These are phyloP conservation scores for Trichopoda pennipes DNA, from an alignment of 2,888 invertebrate species.

Conservation along the genomic window DNA sequence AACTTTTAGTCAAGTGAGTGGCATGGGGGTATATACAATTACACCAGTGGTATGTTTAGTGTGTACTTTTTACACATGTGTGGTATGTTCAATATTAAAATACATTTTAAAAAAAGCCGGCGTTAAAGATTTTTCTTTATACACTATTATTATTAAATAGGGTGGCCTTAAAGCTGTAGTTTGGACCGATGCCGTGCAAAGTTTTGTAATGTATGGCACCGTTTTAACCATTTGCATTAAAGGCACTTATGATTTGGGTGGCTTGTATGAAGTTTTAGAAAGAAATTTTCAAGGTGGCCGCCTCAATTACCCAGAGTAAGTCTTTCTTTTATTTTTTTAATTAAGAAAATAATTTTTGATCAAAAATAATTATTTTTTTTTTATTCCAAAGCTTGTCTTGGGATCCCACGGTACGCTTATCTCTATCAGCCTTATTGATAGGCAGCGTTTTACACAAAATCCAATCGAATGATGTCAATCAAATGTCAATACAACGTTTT, in stretches of 20 bases:
- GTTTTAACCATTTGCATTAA: slow-evolving; percentile 88
- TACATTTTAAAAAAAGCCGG: too few species aligned
- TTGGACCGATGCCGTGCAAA: slow-evolving; percentile 91
- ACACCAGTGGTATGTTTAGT: slow-evolving; percentile 89
- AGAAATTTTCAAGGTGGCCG: slow-evolving; percentile 86
- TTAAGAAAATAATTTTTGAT: neutral
- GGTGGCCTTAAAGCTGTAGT: slow-evolving; percentile 91
- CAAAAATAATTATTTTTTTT: neutral
- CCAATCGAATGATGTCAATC: slow-evolving; percentile 89
- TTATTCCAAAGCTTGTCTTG: slow-evolving; percentile 86
- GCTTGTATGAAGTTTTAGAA: slow-evolving; percentile 84
- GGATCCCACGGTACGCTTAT: slow-evolving; percentile 89
- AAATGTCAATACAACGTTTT: slow-evolving; percentile 92
- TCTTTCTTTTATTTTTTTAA: neutral
- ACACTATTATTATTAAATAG: slow-evolving; percentile 78
- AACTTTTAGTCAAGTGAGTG: slow-evolving; percentile 87
- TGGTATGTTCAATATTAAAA: slow-evolving; percentile 83
- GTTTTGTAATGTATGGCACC: slow-evolving; percentile 88
- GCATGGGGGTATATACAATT: slow-evolving; percentile 89
- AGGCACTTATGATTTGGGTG: slow-evolving; percentile 88
- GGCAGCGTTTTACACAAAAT: slow-evolving; percentile 90
- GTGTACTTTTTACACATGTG: slow-evolving; percentile 95
- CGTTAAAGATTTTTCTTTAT: neutral
- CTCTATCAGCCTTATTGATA: slow-evolving; percentile 87
- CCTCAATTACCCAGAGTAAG: slow-evolving; percentile 87